These are phyloP conservation scores for Drosophila kuntzei DNA, from an alignment of 2,888 invertebrate species.

Conservation along the genomic window DNA sequence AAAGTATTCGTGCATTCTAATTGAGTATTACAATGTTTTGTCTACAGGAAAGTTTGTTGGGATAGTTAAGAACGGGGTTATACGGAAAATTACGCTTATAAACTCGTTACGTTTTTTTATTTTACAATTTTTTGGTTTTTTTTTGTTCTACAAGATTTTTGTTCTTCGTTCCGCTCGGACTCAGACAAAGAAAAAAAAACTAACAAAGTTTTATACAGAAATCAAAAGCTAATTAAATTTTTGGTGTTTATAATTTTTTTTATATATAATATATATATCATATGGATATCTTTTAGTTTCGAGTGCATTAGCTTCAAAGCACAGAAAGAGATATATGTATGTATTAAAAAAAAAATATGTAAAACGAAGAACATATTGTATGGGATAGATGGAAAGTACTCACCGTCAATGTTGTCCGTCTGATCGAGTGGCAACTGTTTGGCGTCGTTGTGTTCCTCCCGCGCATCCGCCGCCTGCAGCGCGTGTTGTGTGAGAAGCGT, in stretches of 20 bases:
- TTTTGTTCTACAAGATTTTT: slow-evolving; percentile 25
- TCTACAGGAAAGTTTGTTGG: slow-evolving; percentile 40
- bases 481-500: slow-evolving; percentile 88
- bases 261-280: too few species aligned
- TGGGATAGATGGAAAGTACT: slow-evolving; percentile 84
- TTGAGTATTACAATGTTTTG: slow-evolving; percentile 6
- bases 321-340: slow-evolving; percentile 70
- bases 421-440: slow-evolving; percentile 89
- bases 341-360: slow-evolving; percentile 41
- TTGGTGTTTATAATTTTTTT: slow-evolving; percentile 25
- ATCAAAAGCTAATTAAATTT: slow-evolving; percentile 64
- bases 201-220: slow-evolving; percentile 48
- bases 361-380: slow-evolving; percentile 24
- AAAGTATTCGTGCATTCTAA: slow-evolving; percentile 27
- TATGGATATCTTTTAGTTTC: slow-evolving; percentile 44
- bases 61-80: slow-evolving; percentile 56
- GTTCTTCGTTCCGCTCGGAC: slow-evolving; percentile 31
- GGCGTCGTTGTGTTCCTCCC: slow-evolving; percentile 87
- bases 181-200: slow-evolving; percentile 43
- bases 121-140: slow-evolving; percentile 36
- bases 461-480: slow-evolving; percentile 86
- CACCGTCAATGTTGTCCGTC: slow-evolving; percentile 91
- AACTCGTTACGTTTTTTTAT: slow-evolving; percentile 52
- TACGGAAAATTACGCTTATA: slow-evolving; percentile 59
- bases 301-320: slow-evolving; percentile 75